A percentile compares a stretch with the other conserved stretches of the same genome.
These are phyloP conservation scores for Hycleus cichorii DNA, from an alignment of 1,140 invertebrate genomes.

Conservation along the genomic window DNA sequence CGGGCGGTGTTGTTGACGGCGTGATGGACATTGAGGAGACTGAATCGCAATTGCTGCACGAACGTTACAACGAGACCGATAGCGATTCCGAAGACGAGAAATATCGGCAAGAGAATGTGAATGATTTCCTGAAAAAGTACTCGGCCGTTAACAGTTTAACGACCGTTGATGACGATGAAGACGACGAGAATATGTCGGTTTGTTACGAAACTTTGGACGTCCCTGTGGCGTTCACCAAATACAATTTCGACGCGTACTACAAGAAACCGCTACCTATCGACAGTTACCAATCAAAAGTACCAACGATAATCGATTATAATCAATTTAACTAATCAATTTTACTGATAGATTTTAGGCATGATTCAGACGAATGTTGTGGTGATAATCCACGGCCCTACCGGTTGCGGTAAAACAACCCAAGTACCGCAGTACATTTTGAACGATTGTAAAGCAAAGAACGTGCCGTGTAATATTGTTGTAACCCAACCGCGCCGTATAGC, in stretches of 20 bases:
- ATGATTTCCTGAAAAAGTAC: not conserved
- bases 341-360: slow-evolving; percentile 49
- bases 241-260: slow-evolving; percentile 24
- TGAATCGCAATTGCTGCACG: not conserved
- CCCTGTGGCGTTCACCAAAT: slow-evolving; percentile 15
- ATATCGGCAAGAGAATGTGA: not conserved
- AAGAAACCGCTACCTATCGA: slow-evolving; percentile 28
- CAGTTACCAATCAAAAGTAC: slow-evolving; percentile 7
- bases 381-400: slow-evolving; percentile 85
- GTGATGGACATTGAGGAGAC: not conserved
- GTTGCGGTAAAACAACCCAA: slow-evolving; percentile 70
- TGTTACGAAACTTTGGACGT: not conserved
- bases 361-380: slow-evolving; percentile 61
- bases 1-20: not conserved
- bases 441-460: slow-evolving; percentile 50
- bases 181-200: not conserved
- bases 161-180: slow-evolving; percentile 1
- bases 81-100: not conserved
- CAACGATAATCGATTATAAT: slow-evolving; percentile 11
- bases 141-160: not conserved
- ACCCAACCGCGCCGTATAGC: slow-evolving; percentile 88
- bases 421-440: slow-evolving; percentile 85
- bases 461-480: slow-evolving; percentile 69
- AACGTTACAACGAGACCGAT: not conserved
- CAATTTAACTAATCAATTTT: slow-evolving; percentile 12